Evolutionary conservation across 2,888 invertebrate genomes (phyloP), one percentile per base, ranked within the genome.

Genomic region (Diaperis boleti): DNA sequence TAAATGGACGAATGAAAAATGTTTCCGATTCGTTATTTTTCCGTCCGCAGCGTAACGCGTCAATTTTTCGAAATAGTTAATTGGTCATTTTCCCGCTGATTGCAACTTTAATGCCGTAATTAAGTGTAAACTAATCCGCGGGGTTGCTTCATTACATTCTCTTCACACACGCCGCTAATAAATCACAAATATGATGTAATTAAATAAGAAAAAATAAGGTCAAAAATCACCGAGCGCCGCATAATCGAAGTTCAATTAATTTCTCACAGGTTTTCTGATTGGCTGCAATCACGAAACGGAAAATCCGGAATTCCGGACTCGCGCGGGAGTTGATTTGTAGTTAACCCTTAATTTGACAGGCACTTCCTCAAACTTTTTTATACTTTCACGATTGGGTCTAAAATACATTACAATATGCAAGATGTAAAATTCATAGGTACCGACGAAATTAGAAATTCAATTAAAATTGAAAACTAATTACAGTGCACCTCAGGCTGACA

Each of bases 111-210:
- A 22, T 33, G 50, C 18, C 20, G 50, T 20, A 54, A 54, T 54
- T 54, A 54, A 54, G 54, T 54, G 54, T 39, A 33, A 33, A 41
- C 39, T 39, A 41, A 54, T 54, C 22, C 14, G 29, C 17, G 13
- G 26, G 29, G 18, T 10, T 18, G 17, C 33, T 47, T 33, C 33
- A 50, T 35, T 35, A 7, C 50, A 20, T 20, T 50, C 35, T 35
- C 50, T 50, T 50, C 37, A 22, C 50, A 50, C 35, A 50, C 50
- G 33, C 18, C 20, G 35, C n/a, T 10, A 31, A 47, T 47, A 47
- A 29, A 26, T 50, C 37, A 35, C 50, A 50, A 50, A 50, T 50
- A 35, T n/a, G n/a, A n/a, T 50, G 33, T 50, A 50, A 50, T 37
- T 50, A 50, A 35, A 35, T 6, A 11, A n/a, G 8, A 18, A 45